A percentile compares a stretch with the other conserved stretches of the same genome.
phyloP scores from a whole-genome alignment of 1,140 invertebrate genomes.

The Brachionus manjavacas region DNA sequence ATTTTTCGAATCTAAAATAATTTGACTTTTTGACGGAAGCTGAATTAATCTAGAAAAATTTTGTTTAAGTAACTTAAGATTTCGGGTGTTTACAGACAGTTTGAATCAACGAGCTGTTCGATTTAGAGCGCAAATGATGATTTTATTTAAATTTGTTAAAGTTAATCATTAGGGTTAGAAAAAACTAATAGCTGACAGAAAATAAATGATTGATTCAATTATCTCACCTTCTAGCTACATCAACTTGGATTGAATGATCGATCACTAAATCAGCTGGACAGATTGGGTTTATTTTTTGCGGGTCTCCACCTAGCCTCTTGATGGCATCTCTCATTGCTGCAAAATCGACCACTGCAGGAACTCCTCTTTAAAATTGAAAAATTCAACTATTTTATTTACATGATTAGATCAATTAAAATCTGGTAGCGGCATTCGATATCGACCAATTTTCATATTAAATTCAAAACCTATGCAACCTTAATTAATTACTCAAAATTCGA shows the following conservation, averaged over 20 bases:
- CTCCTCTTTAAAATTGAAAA: slow-evolving; percentile 70
- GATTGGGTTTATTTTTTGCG: slow-evolving; percentile 88
- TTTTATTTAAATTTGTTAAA: background rate
- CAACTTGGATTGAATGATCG: slow-evolving; percentile 95
- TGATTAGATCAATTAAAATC: background rate
- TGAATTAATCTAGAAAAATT: slow-evolving; percentile 32
- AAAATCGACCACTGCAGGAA: slow-evolving; percentile 95
- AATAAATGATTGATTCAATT: background rate
- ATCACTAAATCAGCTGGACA: slow-evolving; percentile 96
- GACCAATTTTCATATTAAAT: too few species aligned
- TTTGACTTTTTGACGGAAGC: background rate
- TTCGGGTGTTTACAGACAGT: background rate
- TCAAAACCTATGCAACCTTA: too few species aligned
- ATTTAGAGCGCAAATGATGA: background rate
- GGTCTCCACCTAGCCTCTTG: slow-evolving; percentile 74
- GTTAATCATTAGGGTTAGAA: background rate
- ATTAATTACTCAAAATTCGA: too few species aligned
- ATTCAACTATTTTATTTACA: background rate
- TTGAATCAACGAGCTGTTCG: background rate
- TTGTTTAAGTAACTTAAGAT: background rate
- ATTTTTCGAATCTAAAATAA: background rate
- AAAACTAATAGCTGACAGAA: background rate
- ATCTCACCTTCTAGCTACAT: slow-evolving; percentile 78
- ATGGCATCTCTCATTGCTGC: slow-evolving; percentile 96
- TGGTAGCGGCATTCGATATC: background rate